These are phyloP conservation scores for Octonoba sinensis DNA, from an alignment of 2,888 invertebrate genomes.

Conservation along the genomic window DNA sequence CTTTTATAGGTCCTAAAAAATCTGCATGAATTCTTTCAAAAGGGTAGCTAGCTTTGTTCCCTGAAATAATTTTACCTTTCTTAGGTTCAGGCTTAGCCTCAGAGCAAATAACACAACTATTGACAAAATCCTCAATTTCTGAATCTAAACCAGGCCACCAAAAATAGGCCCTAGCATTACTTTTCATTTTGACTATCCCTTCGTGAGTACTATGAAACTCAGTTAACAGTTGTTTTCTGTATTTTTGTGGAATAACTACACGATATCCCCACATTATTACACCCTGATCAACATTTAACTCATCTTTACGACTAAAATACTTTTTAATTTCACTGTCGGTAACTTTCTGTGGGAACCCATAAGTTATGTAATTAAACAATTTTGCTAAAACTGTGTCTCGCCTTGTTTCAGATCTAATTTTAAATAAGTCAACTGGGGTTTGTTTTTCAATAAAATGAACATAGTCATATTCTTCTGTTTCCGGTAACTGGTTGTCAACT, in stretches of 20 bases:
- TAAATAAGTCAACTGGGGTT: background rate
- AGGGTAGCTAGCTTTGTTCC: no score
- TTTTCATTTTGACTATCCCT: no score
- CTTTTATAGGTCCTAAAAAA: no score
- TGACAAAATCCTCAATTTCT: constrained; percentile 1
- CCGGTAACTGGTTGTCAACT: background rate
- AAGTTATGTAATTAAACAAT: constrained; percentile 18
- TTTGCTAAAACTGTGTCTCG: no score
- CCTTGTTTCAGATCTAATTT: no score
- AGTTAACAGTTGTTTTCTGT: background rate
- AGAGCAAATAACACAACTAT: background rate
- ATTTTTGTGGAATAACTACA: background rate
- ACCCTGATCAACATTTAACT: background rate
- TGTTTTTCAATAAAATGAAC: background rate
- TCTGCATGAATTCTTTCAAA: no score
- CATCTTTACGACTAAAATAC: background rate
- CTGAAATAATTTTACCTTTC: no score
- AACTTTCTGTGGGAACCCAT: constrained; percentile 10
- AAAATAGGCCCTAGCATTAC: constrained; percentile 18
- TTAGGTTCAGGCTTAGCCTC: no score
- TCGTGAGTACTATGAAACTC: constrained; percentile 18
- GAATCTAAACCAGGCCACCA: constrained; percentile 15
- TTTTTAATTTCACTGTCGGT: background rate
- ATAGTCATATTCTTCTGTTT: background rate
- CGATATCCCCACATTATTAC: constrained; percentile 19